Evolutionary conservation across 1,140 invertebrate genomes (phyloP), one percentile per base, ranked within the genome.

Genomic region (Forficula auricularia): DNA sequence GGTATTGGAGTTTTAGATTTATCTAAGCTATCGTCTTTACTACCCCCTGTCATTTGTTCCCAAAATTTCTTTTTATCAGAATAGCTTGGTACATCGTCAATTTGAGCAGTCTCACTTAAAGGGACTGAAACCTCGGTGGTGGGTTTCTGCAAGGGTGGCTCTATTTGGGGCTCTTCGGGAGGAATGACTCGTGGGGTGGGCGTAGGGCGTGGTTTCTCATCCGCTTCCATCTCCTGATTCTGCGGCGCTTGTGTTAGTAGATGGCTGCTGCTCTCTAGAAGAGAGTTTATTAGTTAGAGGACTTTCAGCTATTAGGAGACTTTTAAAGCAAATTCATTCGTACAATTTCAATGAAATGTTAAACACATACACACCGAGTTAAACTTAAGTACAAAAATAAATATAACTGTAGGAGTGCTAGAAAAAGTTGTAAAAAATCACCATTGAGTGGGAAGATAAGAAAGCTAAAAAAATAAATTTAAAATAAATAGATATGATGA

Each of bases 11-110:
- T 8, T 19, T 15, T 36, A 15, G 4, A 6, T 36, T 36, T 19
- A 6, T 36, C 34, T 36, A 15, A 19, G 4, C 4, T 8, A 36
- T n/a, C n/a, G 4, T 36, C 34, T 8, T 36, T 36, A 6, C n/a
- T 36, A 8, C 34, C 34, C n/a, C 4, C 4, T 6, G 4, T 42
- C 15, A 58, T 50, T 47, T 58, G 59, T 52, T 68, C 66, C 66
- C 66, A 68, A 49, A 68, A 68, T 47, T 61, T 60, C 46, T 64
- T 66, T 42, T 58, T 62, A 20, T 62, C 57, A 10, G 54, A 56
- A 48, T 63, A 63, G 42, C 56, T 60, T 44, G 56, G 56, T 13
- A 55, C 45, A 12, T 51, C 51, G 50, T 40, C 52, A 27, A 27
- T 27, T 27, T 10, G 4, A 6, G 10, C 4, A 27, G 22, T 4